These are phyloP conservation scores for Standfussiana lucernea DNA, from an alignment of 2,888 invertebrate genomes.

Conservation along the genomic window DNA sequence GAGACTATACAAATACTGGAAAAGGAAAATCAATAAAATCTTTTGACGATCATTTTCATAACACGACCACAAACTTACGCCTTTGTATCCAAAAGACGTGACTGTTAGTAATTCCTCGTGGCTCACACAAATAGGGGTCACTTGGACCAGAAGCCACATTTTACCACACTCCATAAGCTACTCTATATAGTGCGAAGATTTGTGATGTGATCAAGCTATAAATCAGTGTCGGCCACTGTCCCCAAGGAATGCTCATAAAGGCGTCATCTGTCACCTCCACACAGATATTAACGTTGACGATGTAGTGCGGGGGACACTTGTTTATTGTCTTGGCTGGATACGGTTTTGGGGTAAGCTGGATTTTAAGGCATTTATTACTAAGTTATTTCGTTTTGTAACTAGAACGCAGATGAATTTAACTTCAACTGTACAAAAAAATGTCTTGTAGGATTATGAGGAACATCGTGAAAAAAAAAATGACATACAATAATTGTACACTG, in stretches of 20 bases:
- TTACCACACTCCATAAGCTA: slow-evolving; percentile 57
- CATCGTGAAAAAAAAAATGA: not conserved
- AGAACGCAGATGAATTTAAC: not conserved
- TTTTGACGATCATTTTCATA: not conserved
- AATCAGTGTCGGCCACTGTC: slow-evolving; percentile 67
- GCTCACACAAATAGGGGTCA: slow-evolving; percentile 34
- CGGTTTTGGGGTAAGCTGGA: slow-evolving; percentile 20
- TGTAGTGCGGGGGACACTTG: slow-evolving; percentile 46
- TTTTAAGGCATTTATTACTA: slow-evolving; percentile 17
- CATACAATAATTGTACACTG: too few species aligned
- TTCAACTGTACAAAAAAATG: not conserved
- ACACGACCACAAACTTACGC: not conserved
- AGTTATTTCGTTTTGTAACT: not conserved
- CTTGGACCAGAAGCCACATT: slow-evolving; percentile 47
- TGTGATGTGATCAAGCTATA: slow-evolving; percentile 69
- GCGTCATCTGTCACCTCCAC: slow-evolving; percentile 66
- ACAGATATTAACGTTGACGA: slow-evolving; percentile 65
- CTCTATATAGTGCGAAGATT: slow-evolving; percentile 62
- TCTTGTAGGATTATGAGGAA: not conserved
- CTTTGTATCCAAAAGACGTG: not conserved
- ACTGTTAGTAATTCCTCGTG: not conserved
- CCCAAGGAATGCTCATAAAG: slow-evolving; percentile 72
- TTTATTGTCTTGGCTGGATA: slow-evolving; percentile 43
- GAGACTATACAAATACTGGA: not conserved
- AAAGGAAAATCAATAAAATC: not conserved